Base-by-base conservation (phyloP, 2,797 vertebrate genomes). In the Neopelma chrysocephalum region DNA sequence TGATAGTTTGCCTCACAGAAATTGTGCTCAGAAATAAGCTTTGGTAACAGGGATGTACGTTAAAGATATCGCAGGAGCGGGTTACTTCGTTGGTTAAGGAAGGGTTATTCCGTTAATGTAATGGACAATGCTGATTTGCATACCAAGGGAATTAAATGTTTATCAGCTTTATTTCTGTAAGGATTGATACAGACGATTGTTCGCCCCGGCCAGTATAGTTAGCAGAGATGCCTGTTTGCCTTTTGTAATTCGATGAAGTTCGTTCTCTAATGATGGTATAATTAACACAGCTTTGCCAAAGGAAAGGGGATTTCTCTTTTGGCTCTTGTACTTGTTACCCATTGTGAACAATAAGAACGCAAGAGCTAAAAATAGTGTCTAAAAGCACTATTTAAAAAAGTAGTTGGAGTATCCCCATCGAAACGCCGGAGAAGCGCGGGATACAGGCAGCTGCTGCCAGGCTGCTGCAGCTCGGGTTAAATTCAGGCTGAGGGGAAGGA, bases 271-370 rank as follows among this genome's bases (percentile, higher is more conserved):
- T 3, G 50, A 71, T 43, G 60, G 60, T 29, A 27, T 71, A 45
- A 78, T 86, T 83, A 90, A 57, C 8, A 19, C 45, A 22, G 82
- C 56, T 89, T 73, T 66, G 42, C 86, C 61, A 40, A 57, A 75
- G 65, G 72, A 85, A 86, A 80, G 71, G 79, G 68, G 72, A 53
- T 89, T 96, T 92, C 72, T 94, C 56, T 64, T 94, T 87, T 83
- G 90, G 61, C 82, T 68, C 65, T 38, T 20, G 15, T 4, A 6
- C 56, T 92, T 85, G 53, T 62, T 90, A 90, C 78, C 62, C 62
- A 36, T 25, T 2, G 1, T 13, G 56, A 77, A 89, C 81, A 77
- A 36, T 66, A 70, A 82, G 51, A 73, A 58, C 1, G 3, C 60
- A 11, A 32, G n/a, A 51, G 23, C 78, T 93, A 85, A 91, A 94